These are phyloP conservation scores for Parnassius apollo DNA, from an alignment of 2,888 invertebrate species.

Conservation along the genomic window DNA sequence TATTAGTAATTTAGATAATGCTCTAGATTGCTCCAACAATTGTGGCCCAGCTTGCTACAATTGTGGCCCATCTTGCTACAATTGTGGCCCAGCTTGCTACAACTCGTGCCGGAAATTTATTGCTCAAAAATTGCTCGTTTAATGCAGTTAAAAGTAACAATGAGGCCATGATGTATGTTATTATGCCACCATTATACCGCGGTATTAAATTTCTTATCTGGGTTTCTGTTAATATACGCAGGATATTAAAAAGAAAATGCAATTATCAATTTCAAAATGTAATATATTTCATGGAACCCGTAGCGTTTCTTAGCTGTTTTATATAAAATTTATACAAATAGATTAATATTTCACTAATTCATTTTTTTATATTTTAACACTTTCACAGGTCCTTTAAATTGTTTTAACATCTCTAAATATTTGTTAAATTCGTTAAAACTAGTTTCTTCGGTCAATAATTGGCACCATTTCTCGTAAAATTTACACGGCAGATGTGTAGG, in stretches of 20 bases:
- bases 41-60: too few species aligned
- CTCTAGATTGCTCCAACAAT: too few species aligned
- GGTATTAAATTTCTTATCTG: too few species aligned
- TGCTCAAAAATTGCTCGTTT: too few species aligned
- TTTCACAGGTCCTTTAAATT: constrained; percentile 58
- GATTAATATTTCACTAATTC: constrained; percentile 59
- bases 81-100: too few species aligned
- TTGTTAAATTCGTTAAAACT: constrained; percentile 50
- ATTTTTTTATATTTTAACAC: constrained; percentile 43
- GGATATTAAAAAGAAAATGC: constrained; percentile 42
- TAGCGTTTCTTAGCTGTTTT: constrained; percentile 79
- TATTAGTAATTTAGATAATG: too few species aligned
- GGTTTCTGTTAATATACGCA: too few species aligned
- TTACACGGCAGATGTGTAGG: constrained; percentile 29
- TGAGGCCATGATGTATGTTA: too few species aligned
- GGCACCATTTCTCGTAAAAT: constrained; percentile 58
- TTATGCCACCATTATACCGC: too few species aligned
- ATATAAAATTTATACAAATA: constrained; percentile 73
- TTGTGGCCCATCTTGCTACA: too few species aligned
- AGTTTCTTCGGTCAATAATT: constrained; percentile 56
- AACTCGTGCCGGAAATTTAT: too few species aligned
- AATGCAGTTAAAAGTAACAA: too few species aligned
- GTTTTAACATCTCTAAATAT: constrained; percentile 48
- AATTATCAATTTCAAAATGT: constrained; percentile 62
- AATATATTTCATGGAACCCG: constrained; percentile 80